Percentiles rank a stretch among this genome's conserved stretches.
Conservation (phyloP, 2,113 vertebrate genomes). For the Montifringilla adamsi region DNA sequence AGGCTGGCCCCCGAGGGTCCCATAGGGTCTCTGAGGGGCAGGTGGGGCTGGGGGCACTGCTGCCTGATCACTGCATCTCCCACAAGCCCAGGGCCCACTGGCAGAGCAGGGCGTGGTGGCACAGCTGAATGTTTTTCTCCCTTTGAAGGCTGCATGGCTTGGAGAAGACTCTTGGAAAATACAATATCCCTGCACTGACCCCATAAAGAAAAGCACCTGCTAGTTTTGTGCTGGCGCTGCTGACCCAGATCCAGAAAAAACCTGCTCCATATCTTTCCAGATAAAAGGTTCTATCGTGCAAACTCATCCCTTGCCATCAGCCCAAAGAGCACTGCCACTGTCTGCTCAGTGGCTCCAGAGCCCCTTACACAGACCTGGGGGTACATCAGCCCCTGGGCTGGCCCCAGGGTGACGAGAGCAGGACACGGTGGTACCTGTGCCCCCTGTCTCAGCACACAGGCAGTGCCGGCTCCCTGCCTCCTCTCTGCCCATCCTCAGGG, state of each 20-base stretch:
- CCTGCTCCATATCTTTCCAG: neutral
- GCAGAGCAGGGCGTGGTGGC: neutral
- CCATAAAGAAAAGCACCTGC: neutral
- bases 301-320: neutral
- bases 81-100: rapidly evolving
- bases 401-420: neutral
- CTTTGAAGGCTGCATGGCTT: neutral
- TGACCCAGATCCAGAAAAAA: neutral
- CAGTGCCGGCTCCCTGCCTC: neutral
- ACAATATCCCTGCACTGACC: neutral
- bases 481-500: neutral
- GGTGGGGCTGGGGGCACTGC: neutral
- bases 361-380: no score
- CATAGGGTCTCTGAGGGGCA: neutral
- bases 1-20: neutral
- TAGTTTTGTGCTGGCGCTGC: neutral
- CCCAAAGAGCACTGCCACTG: neutral
- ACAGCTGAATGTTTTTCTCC: neutral
- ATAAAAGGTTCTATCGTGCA: rapidly evolving
- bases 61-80: neutral
- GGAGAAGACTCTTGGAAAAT: neutral
- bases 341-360: neutral
- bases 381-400: neutral
- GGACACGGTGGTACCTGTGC: neutral
- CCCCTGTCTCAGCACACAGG: neutral